Evolutionary conservation across 1,140 invertebrate genomes (phyloP).

Genomic region (Hypothenemus hampei): DNA sequence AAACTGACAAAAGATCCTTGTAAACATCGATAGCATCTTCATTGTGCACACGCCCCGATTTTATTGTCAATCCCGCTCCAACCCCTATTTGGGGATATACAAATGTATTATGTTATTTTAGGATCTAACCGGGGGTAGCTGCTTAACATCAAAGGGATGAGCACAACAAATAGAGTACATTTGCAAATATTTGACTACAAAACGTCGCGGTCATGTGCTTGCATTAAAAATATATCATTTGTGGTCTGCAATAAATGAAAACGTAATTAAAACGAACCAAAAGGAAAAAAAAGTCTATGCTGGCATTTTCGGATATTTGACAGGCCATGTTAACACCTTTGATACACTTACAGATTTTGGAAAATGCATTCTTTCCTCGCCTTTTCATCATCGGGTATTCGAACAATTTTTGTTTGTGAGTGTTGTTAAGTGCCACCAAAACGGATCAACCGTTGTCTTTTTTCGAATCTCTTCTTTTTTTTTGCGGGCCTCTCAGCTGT

Average conservation of each 20-base stretch:
- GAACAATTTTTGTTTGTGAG: constrained; percentile 14
- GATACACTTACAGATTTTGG: constrained; percentile 13
- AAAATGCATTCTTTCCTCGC: constrained; percentile 18
- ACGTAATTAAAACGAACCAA: constrained; percentile 4
- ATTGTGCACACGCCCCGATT: constrained; percentile 20
- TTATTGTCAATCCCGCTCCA: constrained; percentile 18
- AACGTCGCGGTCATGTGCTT: constrained; percentile 9
- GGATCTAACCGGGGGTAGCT: constrained; percentile 17
- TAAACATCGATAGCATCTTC: constrained; percentile 25
- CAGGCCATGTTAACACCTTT: constrained; percentile 18
- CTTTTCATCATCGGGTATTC: constrained; percentile 11
- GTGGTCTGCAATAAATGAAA: constrained; percentile 2
- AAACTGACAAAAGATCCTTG: constrained; percentile 21
- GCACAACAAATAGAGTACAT: constrained; percentile 21
- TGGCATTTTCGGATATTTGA: constrained; percentile 13
- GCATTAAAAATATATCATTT: constrained; percentile 10
- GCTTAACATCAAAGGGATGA: constrained; percentile 26
- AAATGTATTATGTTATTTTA: constrained; percentile 28
- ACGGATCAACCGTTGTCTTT: no score
- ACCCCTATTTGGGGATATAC: constrained; percentile 1
- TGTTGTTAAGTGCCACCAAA: no score
- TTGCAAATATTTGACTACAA: constrained; percentile 23
- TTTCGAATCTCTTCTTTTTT: no score
- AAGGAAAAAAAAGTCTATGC: constrained; percentile 2
- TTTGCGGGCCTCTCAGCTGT: no score